These are phyloP conservation scores for Cephus pygmeus DNA, from an alignment of 2,888 invertebrate species.

Conservation along the genomic window DNA sequence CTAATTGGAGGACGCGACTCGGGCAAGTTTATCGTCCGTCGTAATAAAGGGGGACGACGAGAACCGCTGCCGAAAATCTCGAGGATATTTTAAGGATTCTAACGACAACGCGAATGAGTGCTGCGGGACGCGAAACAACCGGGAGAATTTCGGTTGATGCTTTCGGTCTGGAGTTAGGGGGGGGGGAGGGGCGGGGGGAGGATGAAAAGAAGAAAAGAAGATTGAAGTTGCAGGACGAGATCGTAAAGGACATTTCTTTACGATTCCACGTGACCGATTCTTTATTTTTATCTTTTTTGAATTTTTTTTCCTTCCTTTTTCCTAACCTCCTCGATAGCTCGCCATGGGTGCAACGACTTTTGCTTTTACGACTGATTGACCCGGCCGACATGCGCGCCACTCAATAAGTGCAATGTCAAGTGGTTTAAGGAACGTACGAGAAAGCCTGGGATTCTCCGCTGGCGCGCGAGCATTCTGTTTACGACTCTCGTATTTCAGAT, in stretches of 20 bases:
- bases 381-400: not conserved
- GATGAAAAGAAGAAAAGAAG: not conserved
- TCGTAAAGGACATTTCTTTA: not conserved
- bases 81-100: not conserved
- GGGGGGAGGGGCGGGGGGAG: rapidly evolving
- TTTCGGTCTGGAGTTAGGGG: not conserved
- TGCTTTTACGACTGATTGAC: conserved; percentile 7
- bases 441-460: not conserved
- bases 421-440: conserved; percentile 1
- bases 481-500: not conserved
- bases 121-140: not conserved
- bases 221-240: not conserved
- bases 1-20: not conserved
- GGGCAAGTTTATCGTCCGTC: not conserved
- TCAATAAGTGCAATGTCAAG: not conserved
- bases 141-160: not conserved
- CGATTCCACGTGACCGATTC: not conserved
- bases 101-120: not conserved
- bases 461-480: not conserved
- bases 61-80: not conserved
- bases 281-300: not conserved
- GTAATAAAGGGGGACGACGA: not conserved
- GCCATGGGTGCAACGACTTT: conserved; percentile 1
- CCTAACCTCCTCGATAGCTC: not conserved
- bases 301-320: not conserved